Evolutionary conservation across 1,140 invertebrate species (phyloP).

Genomic region (Araneus ventricosus): DNA sequence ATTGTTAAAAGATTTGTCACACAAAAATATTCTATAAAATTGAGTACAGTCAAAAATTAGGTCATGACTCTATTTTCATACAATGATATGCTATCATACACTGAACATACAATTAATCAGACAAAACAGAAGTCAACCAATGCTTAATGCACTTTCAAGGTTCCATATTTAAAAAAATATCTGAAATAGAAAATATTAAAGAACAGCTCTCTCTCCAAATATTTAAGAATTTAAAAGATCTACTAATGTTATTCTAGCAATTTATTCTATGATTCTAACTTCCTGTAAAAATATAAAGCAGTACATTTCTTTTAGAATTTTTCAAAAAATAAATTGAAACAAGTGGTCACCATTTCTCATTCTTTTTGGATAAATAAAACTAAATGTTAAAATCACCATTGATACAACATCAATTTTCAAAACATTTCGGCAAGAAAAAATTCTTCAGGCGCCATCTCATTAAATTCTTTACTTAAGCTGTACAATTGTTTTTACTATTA

Average conservation of each 20-base stretch:
- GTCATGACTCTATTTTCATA: background rate
- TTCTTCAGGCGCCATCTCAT: too few species aligned
- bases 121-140: background rate
- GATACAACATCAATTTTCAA: too few species aligned
- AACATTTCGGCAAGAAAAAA: too few species aligned
- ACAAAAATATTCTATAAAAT: conserved; percentile 58
- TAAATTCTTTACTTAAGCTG: too few species aligned
- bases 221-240: background rate
- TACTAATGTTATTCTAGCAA: background rate
- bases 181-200: background rate
- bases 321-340: too few species aligned
- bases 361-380: too few species aligned
- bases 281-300: background rate
- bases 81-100: conserved; percentile 27
- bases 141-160: background rate
- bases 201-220: background rate
- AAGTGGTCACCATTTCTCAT: too few species aligned
- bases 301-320: too few species aligned
- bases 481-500: too few species aligned
- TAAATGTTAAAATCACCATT: too few species aligned
- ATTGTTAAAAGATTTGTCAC: conserved; percentile 23
- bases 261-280: background rate
- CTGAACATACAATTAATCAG: background rate
- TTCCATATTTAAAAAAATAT: background rate
- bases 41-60: conserved; percentile 24